Conservation (phyloP, 2,797 vertebrate genomes). For the Acanthiza pusilla region DNA sequence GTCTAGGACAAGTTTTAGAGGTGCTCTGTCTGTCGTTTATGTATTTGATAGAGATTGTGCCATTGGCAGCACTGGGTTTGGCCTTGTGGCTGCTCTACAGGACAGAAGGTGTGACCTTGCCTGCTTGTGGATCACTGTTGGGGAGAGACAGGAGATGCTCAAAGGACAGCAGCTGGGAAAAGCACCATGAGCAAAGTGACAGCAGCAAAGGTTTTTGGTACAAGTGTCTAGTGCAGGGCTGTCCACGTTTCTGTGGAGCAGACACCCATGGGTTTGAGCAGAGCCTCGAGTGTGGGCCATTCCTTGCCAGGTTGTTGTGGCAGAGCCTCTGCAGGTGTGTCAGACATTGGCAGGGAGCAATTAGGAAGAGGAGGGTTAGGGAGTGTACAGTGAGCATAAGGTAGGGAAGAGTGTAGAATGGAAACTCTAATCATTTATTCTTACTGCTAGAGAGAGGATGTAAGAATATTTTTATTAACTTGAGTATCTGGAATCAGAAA, state of each 20-base stretch:
- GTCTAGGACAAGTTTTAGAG: background rate
- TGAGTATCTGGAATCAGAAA: background rate
- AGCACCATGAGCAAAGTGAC: background rate
- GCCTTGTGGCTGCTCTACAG: background rate
- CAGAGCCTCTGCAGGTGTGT: background rate
- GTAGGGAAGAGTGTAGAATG: no score
- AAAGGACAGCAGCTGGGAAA: background rate
- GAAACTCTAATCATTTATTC: background rate
- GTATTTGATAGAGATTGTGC: background rate
- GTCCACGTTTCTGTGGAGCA: background rate
- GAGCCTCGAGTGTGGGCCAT: rapidly evolving
- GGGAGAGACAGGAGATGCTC: background rate
- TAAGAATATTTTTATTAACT: background rate
- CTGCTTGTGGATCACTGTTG: background rate
- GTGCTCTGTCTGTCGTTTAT: background rate
- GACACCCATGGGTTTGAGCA: background rate
- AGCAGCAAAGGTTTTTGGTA: background rate
- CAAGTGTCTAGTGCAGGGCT: background rate
- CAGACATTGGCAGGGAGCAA: rapidly evolving
- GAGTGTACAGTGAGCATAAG: background rate
- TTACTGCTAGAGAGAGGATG: background rate
- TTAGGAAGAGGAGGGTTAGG: background rate
- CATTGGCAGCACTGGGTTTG: background rate
- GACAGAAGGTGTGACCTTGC: background rate
- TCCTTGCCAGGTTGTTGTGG: background rate